Percentiles rank a stretch among this genome's conserved stretches.
Conservation (phyloP, 37 sponge, comb jelly and placozoan genomes). For the Petrosia ficiformis region DNA sequence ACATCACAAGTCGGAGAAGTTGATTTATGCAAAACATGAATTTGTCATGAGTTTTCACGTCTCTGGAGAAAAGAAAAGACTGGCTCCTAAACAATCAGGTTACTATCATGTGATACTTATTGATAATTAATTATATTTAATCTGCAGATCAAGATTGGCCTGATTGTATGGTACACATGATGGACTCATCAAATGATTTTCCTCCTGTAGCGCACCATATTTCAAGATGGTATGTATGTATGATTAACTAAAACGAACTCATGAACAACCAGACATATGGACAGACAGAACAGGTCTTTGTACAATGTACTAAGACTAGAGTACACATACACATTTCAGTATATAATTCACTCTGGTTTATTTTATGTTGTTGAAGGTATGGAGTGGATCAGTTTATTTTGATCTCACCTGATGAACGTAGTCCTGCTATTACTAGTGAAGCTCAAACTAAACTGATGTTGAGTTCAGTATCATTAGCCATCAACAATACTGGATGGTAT, state of each 20-base stretch:
- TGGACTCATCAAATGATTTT: constrained; percentile 61
- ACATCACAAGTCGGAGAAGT: constrained; percentile 66
- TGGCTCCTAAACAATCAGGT: not conserved
- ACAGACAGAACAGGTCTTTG: too few relatives aligned
- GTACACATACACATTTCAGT: too few relatives aligned
- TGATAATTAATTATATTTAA: not conserved
- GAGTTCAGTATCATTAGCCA: constrained; percentile 76
- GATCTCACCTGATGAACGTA: constrained; percentile 45
- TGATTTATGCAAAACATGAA: constrained; percentile 42
- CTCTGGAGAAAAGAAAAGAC: constrained; percentile 6
- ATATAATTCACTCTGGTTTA: not conserved
- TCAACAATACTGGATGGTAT: constrained; percentile 87
- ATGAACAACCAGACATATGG: too few relatives aligned
- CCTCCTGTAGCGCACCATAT: constrained; percentile 72
- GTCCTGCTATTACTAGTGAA: constrained; percentile 57
- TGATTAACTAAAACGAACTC: too few relatives aligned
- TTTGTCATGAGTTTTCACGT: constrained; percentile 58
- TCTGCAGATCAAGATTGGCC: constrained; percentile 47
- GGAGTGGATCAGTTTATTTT: constrained; percentile 77
- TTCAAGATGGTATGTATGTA: constrained; percentile 75
- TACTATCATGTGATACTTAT: not conserved
- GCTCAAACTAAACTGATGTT: constrained; percentile 79
- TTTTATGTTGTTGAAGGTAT: constrained; percentile 47
- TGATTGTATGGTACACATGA: constrained; percentile 53
- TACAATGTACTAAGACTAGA: too few relatives aligned